These are phyloP conservation scores for Sparidentex hasta DNA, from an alignment of 2,797 vertebrate species.

Conservation along the genomic window DNA sequence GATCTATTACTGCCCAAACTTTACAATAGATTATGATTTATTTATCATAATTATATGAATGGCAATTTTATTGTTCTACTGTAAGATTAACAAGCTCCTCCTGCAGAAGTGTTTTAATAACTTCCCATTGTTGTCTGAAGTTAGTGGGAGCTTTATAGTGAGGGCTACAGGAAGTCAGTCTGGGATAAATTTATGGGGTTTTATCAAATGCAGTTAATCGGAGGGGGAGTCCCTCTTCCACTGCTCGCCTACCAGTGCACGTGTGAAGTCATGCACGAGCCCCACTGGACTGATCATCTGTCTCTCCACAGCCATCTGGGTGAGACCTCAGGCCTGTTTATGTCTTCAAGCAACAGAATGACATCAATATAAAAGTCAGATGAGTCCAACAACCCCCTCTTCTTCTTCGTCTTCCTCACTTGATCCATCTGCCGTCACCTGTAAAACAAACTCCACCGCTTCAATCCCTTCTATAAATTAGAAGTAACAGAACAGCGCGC, in stretches of 20 bases:
- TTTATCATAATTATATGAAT: background rate
- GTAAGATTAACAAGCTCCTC: background rate
- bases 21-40: background rate
- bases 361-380: conserved; percentile 75
- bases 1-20: background rate
- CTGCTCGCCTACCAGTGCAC: conserved; percentile 45
- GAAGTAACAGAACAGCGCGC: background rate
- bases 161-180: background rate
- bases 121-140: background rate
- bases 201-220: background rate
- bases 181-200: background rate
- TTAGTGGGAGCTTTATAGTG: background rate
- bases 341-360: conserved; percentile 79
- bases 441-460: conserved; percentile 22
- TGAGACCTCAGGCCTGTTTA: conserved; percentile 78
- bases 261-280: conserved; percentile 76
- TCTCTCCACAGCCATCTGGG: conserved; percentile 80
- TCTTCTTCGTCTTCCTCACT: conserved; percentile 26
- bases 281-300: conserved; percentile 82
- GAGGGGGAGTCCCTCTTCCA: background rate
- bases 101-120: background rate
- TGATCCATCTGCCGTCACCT: conserved; percentile 55
- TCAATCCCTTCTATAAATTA: background rate
- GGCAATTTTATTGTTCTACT: background rate
- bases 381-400: conserved; percentile 47